Evolutionary conservation across 2,797 vertebrate species (phyloP).

Genomic region (Pyrocephalus nanus): DNA sequence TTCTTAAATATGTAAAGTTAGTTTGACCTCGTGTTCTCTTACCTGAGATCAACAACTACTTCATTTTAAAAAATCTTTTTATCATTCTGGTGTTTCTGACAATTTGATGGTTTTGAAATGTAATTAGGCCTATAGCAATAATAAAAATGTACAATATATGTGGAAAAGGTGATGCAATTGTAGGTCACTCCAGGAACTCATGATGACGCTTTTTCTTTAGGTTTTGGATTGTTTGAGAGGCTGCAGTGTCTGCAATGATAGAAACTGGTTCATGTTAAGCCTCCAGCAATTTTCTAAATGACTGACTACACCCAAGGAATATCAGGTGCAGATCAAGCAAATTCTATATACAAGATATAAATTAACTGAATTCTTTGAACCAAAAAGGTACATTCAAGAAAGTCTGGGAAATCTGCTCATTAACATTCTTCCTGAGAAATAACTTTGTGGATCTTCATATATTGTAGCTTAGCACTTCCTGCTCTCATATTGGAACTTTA

Average conservation of each 20-base stretch:
- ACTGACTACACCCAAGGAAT: background rate
- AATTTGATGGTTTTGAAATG: background rate
- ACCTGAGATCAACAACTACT: background rate
- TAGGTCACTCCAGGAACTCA: background rate
- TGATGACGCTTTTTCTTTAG: background rate
- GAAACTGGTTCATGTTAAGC: background rate
- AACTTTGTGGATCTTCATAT: background rate
- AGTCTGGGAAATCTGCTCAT: background rate
- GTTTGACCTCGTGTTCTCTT: background rate
- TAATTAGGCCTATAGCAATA: background rate
- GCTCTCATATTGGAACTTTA: background rate
- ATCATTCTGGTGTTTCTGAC: background rate
- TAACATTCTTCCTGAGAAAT: background rate
- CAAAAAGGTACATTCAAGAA: background rate
- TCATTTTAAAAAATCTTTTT: background rate
- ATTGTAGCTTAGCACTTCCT: background rate
- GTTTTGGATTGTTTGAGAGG: background rate
- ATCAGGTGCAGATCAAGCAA: background rate
- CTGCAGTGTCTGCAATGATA: background rate
- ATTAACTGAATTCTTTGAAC: background rate
- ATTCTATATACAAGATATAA: background rate
- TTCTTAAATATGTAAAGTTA: background rate
- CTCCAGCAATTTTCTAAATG: background rate
- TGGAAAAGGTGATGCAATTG: background rate
- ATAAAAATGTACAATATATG: background rate